Conservation (phyloP, 2,113 vertebrate genomes). For the Cebidichthys violaceus region DNA sequence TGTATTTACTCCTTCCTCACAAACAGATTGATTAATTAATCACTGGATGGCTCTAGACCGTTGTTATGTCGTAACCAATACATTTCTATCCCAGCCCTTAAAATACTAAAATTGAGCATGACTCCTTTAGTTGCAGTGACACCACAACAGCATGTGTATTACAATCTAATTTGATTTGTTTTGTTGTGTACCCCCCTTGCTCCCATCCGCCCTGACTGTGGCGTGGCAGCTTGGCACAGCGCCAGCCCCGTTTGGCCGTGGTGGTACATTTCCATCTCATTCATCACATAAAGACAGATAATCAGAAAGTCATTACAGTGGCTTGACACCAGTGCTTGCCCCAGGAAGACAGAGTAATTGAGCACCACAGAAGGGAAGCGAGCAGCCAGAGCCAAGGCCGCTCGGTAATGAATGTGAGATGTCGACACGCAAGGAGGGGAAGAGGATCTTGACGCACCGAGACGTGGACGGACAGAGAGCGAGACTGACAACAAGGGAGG, state of each 20-base stretch:
- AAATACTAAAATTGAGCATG: conserved; percentile 24
- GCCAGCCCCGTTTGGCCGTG: conserved; percentile 77
- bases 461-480: conserved; percentile 54
- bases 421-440: conserved; percentile 62
- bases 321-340: conserved; percentile 86
- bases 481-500: conserved; percentile 48
- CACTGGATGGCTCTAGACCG: conserved; percentile 36
- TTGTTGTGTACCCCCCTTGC: conserved; percentile 47
- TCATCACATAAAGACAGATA: conserved; percentile 90
- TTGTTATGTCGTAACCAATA: conserved; percentile 50
- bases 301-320: conserved; percentile 90
- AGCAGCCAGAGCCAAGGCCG: conserved; percentile 83
- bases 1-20: conserved; percentile 29
- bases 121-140: conserved; percentile 21
- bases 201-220: conserved; percentile 44
- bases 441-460: conserved; percentile 46
- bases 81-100: conserved; percentile 13
- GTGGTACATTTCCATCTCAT: conserved; percentile 89
- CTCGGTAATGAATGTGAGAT: conserved; percentile 84
- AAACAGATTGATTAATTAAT: conserved; percentile 64
- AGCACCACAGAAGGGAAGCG: conserved; percentile 87
- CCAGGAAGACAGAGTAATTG: conserved; percentile 89
- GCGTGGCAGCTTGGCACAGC: conserved; percentile 72
- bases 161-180: conserved; percentile 71
- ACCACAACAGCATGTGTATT: conserved; percentile 59